A percentile compares a stretch with the other conserved stretches of the same genome.
Conservation (phyloP, 2,888 invertebrate species). For the Harmothoe impar region DNA sequence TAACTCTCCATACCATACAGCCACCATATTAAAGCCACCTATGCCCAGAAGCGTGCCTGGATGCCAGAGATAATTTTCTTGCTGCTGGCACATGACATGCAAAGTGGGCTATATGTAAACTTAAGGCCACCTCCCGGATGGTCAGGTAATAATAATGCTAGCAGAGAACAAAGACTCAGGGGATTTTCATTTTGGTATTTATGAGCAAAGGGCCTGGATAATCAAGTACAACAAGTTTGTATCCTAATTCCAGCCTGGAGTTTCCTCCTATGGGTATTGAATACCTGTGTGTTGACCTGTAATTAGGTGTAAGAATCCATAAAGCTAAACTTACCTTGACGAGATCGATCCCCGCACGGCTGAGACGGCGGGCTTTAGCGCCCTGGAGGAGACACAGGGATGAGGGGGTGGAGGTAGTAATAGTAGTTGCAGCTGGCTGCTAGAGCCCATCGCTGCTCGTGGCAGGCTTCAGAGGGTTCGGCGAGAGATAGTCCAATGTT, state of each 20-base stretch:
- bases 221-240: not conserved
- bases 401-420: not conserved
- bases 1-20: not conserved
- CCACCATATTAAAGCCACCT: not conserved
- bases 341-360: not conserved
- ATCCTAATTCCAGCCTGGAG: not conserved
- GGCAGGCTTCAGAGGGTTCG: not conserved
- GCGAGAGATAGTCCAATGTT: conserved; percentile 19
- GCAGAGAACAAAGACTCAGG: not conserved
- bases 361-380: not conserved
- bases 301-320: conserved; percentile 31
- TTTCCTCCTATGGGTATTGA: not conserved
- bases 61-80: conserved; percentile 4
- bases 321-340: conserved; percentile 23
- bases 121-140: not conserved
- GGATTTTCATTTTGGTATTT: not conserved
- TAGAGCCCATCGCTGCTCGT: conserved; percentile 8
- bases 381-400: not conserved
- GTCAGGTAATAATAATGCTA: not conserved
- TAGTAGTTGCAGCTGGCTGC: not conserved
- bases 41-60: not conserved
- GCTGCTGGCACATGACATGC: not conserved
- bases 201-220: not conserved
- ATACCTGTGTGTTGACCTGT: not conserved
- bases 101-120: not conserved